Evolutionary conservation across 35 echinoderm and acorn worm genomes (phyloP).

Genomic region (Apostichopus parvimensis): DNA sequence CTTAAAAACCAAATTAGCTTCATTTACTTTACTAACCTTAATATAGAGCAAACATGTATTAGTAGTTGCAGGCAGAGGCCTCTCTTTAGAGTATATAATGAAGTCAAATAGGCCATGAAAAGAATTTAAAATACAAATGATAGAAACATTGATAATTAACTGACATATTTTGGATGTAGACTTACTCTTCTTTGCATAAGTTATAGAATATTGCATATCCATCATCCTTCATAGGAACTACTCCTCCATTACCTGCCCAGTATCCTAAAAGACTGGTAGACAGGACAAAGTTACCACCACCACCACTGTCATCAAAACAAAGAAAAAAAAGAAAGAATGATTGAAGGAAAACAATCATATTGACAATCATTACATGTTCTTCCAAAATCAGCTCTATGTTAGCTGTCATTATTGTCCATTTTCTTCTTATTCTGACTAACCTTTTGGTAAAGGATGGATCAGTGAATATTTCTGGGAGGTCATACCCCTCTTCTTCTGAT

Average conservation of each 20-base stretch:
- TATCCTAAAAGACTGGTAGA: conserved; percentile 92
- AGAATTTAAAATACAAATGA: no score
- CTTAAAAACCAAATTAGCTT: no score
- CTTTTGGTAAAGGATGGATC: conserved; percentile 68
- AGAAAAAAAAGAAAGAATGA: background rate
- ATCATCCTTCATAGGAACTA: conserved; percentile 71
- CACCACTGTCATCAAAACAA: conserved; percentile 66
- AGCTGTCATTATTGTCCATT: no score
- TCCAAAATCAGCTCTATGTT: no score
- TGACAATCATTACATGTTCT: no score
- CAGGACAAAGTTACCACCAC: conserved; percentile 81
- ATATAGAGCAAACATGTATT: no score
- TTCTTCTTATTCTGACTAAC: background rate
- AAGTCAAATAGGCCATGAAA: no score
- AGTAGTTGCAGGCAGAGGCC: no score
- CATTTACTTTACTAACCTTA: no score
- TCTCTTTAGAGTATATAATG: no score
- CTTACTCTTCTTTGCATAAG: conserved; percentile 74
- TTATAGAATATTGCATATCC: conserved; percentile 79
- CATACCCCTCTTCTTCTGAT: conserved; percentile 33
- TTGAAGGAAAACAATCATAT: background rate
- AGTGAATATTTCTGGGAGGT: conserved; percentile 70
- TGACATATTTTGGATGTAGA: background rate
- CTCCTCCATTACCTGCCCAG: conserved; percentile 52
- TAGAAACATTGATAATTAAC: no score